Evolutionary conservation across 1,140 invertebrate genomes (phyloP).

Genomic region (Teleogryllus occipitalis): DNA sequence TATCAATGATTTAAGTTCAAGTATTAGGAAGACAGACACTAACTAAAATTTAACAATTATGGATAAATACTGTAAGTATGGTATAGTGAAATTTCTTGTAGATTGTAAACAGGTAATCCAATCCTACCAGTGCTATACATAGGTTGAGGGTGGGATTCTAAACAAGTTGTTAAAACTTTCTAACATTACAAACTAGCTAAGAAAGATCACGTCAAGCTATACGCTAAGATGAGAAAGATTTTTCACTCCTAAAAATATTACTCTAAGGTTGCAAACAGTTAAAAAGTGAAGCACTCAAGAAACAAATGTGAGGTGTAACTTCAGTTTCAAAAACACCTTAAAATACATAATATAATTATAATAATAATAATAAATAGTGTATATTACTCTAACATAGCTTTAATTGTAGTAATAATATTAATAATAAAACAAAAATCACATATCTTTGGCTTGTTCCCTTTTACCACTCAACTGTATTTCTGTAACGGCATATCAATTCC

Average conservation of each 20-base stretch:
- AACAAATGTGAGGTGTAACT: neutral
- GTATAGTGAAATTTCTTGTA: neutral
- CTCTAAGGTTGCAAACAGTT: conserved; percentile 14
- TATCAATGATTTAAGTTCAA: neutral
- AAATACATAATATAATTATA: conserved; percentile 7
- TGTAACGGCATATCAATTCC: neutral
- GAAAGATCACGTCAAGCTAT: conserved; percentile 16
- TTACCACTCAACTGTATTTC: conserved; percentile 34
- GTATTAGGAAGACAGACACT: neutral
- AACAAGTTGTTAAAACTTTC: conserved; percentile 1
- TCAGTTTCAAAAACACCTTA: neutral
- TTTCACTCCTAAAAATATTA: conserved; percentile 17
- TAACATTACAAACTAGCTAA: neutral
- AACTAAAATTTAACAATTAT: conserved; percentile 1
- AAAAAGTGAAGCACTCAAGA: conserved; percentile 15
- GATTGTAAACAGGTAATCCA: neutral
- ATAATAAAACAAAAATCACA: conserved; percentile 46
- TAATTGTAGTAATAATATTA: conserved; percentile 22
- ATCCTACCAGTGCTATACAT: conserved; percentile 4
- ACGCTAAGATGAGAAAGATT: conserved; percentile 11
- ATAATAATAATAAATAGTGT: conserved; percentile 19
- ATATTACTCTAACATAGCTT: conserved; percentile 17
- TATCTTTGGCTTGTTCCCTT: conserved; percentile 46
- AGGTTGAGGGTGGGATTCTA: conserved; percentile 3
- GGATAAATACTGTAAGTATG: conserved; percentile 5